phyloP scores from a whole-genome alignment of 1,140 invertebrate genomes.

The Zaprionus kolodkinae region DNA sequence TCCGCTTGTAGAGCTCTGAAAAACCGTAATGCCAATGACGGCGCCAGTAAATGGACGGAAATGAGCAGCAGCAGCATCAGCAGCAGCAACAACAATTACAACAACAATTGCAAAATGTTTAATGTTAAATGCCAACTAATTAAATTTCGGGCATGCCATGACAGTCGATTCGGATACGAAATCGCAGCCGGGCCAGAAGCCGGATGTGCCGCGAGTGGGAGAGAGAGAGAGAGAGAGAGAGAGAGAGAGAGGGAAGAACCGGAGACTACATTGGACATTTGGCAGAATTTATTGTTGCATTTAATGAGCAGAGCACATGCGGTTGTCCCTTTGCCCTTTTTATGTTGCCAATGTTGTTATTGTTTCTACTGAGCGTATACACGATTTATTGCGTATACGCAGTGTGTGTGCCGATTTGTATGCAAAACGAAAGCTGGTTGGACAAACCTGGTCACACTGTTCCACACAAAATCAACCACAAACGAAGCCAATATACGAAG shows the following conservation, averaged over 20 bases:
- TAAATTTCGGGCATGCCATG: conserved; percentile 74
- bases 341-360: conserved; percentile 7
- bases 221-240: not conserved
- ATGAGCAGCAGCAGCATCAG: conserved; percentile 37
- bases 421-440: conserved; percentile 42
- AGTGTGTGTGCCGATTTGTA: conserved; percentile 64
- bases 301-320: conserved; percentile 69
- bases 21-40: conserved; percentile 39
- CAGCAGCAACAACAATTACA: conserved; percentile 31
- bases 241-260: not conserved
- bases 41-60: conserved; percentile 25
- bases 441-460: conserved; percentile 41
- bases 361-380: conserved; percentile 28
- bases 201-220: conserved; percentile 3
- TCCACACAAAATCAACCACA: conserved; percentile 35
- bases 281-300: conserved; percentile 75
- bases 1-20: conserved; percentile 4
- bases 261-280: conserved; percentile 16
- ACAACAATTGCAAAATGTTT: conserved; percentile 63
- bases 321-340: conserved; percentile 49
- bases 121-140: conserved; percentile 82
- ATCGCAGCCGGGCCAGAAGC: conserved; percentile 5
- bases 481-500: conserved; percentile 69
- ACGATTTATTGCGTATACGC: conserved; percentile 72
- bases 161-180: conserved; percentile 39